A percentile compares a stretch with the other conserved stretches of the same genome.
Conservation (phyloP, 2,888 invertebrate species). For the Scaptomyza reducta region DNA sequence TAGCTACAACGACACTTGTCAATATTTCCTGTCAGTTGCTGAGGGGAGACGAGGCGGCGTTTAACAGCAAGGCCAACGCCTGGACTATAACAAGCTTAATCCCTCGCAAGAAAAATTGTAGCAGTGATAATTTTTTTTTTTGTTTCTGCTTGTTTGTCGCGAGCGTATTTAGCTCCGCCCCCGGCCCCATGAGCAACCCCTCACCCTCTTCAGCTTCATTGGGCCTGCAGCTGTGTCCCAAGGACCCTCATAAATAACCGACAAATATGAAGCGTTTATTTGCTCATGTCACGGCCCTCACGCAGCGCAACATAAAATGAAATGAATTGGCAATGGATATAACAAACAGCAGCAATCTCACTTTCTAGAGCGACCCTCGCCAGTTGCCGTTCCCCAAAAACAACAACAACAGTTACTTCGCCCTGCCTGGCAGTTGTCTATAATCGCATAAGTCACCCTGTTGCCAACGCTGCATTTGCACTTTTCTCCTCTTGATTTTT, state of each 20-base stretch:
- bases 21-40: conserved; percentile 24
- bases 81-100: conserved; percentile 70
- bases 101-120: conserved; percentile 71
- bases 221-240: conserved; percentile 69
- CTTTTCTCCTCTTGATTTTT: conserved; percentile 47
- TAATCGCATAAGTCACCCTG: conserved; percentile 83
- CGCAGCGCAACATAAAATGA: conserved; percentile 46
- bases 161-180: neutral
- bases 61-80: conserved; percentile 35
- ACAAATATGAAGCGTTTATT: conserved; percentile 81
- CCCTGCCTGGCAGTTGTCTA: conserved; percentile 76
- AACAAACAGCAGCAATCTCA: conserved; percentile 27
- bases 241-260: conserved; percentile 80
- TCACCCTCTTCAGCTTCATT: conserved; percentile 20
- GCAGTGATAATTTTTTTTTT: conserved; percentile 67
- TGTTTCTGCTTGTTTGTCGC: conserved; percentile 7
- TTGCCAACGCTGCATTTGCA: conserved; percentile 75
- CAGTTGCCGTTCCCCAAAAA: neutral
- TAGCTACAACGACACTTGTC: conserved; percentile 45
- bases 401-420: neutral
- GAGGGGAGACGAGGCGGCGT: neutral
- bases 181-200: too few relatives aligned
- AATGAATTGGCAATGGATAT: conserved; percentile 62
- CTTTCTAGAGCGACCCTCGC: conserved; percentile 35
- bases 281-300: conserved; percentile 78